phyloP scores from a whole-genome alignment of 2,888 invertebrate species.

The Ectobius pallidus region DNA sequence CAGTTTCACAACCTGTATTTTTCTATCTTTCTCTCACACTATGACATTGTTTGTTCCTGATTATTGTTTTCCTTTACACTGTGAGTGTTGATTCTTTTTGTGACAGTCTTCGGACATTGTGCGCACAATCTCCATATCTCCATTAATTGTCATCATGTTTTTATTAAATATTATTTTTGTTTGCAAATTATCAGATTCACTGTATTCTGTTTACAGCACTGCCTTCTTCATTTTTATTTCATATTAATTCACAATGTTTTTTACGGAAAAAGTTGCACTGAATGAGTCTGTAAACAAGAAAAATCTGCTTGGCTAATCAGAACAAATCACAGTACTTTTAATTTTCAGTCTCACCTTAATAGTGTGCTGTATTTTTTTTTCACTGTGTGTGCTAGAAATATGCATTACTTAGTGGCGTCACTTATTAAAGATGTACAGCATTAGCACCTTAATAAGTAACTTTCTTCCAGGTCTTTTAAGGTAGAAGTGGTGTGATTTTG shows the following conservation, averaged over 20 bases:
- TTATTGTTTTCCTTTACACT: constrained; percentile 12
- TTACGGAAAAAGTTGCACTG: constrained; percentile 27
- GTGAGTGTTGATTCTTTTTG: constrained; percentile 9
- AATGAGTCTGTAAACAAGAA: constrained; percentile 21
- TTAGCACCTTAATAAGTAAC: background rate
- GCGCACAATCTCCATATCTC: background rate
- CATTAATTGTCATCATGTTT: constrained; percentile 19
- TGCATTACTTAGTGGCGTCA: constrained; percentile 22
- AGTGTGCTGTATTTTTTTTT: constrained; percentile 20
- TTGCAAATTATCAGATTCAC: constrained; percentile 13
- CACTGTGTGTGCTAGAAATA: constrained; percentile 20
- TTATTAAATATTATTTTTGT: no score
- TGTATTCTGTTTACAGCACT: constrained; percentile 21
- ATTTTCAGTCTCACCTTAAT: constrained; percentile 9
- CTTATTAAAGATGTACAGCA: background rate
- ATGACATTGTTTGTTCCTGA: constrained; percentile 9
- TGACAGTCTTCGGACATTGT: constrained; percentile 8
- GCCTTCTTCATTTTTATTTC: constrained; percentile 15
- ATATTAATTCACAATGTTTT: constrained; percentile 9
- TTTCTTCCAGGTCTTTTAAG: constrained; percentile 1
- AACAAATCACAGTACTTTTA: background rate
- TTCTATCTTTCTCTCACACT: no score
- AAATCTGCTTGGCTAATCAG: constrained; percentile 21
- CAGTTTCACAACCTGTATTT: no score
- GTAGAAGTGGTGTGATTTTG: background rate